Evolutionary conservation across 2,888 invertebrate genomes (phyloP).

Genomic region (Lithophane leautieri): DNA sequence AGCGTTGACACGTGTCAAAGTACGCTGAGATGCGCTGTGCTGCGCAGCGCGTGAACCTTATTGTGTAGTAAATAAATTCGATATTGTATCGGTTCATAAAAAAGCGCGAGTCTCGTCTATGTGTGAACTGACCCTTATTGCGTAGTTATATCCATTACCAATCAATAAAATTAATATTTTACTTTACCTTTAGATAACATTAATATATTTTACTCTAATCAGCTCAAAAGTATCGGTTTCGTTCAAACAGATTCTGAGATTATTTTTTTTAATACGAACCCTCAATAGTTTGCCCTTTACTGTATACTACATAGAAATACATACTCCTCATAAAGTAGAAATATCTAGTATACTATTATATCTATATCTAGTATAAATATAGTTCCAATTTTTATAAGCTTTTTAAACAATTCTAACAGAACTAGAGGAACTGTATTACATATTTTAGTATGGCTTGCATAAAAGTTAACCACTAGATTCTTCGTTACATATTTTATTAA

Average conservation of each 20-base stretch:
- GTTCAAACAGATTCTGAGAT: slow-evolving; percentile 16
- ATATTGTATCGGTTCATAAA: too few relatives aligned
- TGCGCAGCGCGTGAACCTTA: too few relatives aligned
- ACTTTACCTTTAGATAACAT: neutral
- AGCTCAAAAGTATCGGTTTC: slow-evolving; percentile 9
- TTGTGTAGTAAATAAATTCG: too few relatives aligned
- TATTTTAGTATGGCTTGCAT: neutral
- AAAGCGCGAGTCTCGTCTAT: too few relatives aligned
- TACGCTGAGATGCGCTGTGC: too few relatives aligned
- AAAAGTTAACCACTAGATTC: slow-evolving; percentile 1
- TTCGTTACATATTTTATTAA: neutral
- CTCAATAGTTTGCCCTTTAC: slow-evolving; percentile 18
- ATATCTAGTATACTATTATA: slow-evolving; percentile 7
- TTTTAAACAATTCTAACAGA: slow-evolving; percentile 15
- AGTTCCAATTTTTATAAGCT: slow-evolving; percentile 31
- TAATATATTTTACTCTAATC: slow-evolving; percentile 30
- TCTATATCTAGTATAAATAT: too few relatives aligned
- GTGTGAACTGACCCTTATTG: neutral
- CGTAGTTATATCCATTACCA: neutral
- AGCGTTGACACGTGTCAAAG: too few relatives aligned
- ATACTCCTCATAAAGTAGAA: neutral
- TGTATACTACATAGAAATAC: neutral
- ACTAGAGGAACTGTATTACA: neutral
- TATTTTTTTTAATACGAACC: slow-evolving; percentile 25
- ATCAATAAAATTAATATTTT: neutral